Evolutionary conservation across 2,888 invertebrate genomes (phyloP).

Genomic region (Limnephilus lunatus): DNA sequence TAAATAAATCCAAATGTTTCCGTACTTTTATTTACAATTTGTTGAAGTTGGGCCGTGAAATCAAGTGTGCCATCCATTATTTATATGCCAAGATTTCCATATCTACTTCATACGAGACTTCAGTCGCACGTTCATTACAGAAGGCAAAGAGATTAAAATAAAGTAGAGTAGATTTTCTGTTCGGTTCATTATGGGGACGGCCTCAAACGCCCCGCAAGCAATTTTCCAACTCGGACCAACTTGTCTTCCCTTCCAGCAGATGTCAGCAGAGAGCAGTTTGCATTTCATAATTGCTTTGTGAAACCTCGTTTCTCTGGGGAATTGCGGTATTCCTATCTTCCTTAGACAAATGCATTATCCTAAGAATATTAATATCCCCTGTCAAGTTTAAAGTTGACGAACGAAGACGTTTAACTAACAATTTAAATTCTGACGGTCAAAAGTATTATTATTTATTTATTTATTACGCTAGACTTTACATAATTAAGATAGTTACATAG

Average conservation of each 20-base stretch:
- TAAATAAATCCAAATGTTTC: too few species aligned
- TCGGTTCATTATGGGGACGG: background rate
- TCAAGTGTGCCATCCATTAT: too few species aligned
- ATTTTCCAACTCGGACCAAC: conserved; percentile 29
- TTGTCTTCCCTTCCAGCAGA: conserved; percentile 13
- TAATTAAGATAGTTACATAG: too few species aligned
- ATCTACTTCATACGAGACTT: too few species aligned
- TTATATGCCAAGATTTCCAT: too few species aligned
- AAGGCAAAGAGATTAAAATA: background rate
- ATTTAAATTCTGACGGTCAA: too few species aligned
- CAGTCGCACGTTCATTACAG: too few species aligned
- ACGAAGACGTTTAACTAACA: background rate
- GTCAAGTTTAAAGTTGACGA: background rate
- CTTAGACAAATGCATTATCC: background rate
- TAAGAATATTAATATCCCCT: background rate
- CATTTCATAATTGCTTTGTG: conserved; percentile 41
- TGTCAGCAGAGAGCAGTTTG: conserved; percentile 38
- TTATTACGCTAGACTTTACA: too few species aligned
- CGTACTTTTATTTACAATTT: too few species aligned
- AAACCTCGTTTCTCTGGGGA: conserved; percentile 9
- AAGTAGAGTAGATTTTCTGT: conserved; percentile 9
- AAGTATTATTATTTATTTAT: too few species aligned
- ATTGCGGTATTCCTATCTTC: background rate
- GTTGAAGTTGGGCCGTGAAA: too few species aligned
- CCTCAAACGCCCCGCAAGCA: conserved; percentile 4